Evolutionary conservation across 2,113 vertebrate species (phyloP), one percentile per base, ranked within the genome.

Genomic region (Tragelaphus strepsiceros): DNA sequence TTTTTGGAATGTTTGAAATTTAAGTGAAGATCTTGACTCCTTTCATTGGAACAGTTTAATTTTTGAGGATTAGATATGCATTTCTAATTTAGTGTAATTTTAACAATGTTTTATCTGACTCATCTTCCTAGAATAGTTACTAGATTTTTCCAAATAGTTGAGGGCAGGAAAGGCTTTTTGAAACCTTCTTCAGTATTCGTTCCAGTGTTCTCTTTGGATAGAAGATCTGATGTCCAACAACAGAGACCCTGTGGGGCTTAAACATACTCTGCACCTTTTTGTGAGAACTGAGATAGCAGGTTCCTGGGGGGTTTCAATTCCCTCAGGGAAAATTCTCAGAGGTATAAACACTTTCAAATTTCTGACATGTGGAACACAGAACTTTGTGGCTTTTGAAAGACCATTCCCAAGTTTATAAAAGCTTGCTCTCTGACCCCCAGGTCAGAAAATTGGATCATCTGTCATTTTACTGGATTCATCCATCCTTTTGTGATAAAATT

Each of bases 361-460:
- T 95, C 82, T 86, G 71, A 96, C 94, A 92, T 61, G 58, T 95
- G 81, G 53, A 87, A 26, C 35, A 35, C 90, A 96, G 94, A 84
- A 39, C 64, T 95, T 78, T 77, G 15, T 53, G 21, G n/a, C 77
- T 97, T 94, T 95, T 62, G 35, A 83, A 51, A 94, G 90, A 92
- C 46, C 54, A 58, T 88, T 78, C 19, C 19, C 84, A 94, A 87
- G 62, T 94, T 90, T 74, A 21, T 96, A 83, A 89, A 96, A 94
- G 30, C 92, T 93, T 95, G 58, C 54, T 88, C 53, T 93, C 71
- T 94, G 85, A 95, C 71, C 67, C 54, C 0, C 0, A 83, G 67
- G 82, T 89, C 91, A 89, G 74, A 92, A 81, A 80, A 93, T 51
- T 95, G 83, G 86, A 64, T 90, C 49, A 8, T 97, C 80, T 97